These are phyloP conservation scores for Hydriomena furcata DNA, from an alignment of 2,888 invertebrate species.

Conservation along the genomic window DNA sequence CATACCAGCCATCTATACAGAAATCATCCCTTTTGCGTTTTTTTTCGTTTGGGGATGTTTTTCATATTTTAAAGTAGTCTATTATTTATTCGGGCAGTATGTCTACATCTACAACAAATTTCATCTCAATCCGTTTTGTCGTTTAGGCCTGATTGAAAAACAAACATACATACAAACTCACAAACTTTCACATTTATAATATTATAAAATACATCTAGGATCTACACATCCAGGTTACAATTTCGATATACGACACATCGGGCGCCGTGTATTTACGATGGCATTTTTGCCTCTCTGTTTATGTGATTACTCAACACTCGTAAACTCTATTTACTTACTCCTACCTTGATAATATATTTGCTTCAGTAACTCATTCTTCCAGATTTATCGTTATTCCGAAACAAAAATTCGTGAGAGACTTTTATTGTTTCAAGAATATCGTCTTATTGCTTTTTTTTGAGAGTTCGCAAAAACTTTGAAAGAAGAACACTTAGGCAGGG, in stretches of 20 bases:
- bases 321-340: slow-evolving; percentile 50
- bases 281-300: slow-evolving; percentile 59
- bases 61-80: too few relatives aligned
- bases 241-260: slow-evolving; percentile 56
- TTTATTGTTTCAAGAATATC: slow-evolving; percentile 23
- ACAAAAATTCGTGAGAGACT: slow-evolving; percentile 14
- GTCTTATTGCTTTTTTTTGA: slow-evolving; percentile 15
- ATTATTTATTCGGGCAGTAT: too few relatives aligned
- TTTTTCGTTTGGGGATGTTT: too few relatives aligned
- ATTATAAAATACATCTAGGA: slow-evolving; percentile 28
- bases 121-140: too few relatives aligned
- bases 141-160: too few relatives aligned
- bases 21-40: too few relatives aligned
- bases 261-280: slow-evolving; percentile 52
- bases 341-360: slow-evolving; percentile 34
- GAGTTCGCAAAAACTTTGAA: slow-evolving; percentile 15
- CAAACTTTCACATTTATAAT: too few relatives aligned
- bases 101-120: too few relatives aligned
- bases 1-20: too few relatives aligned
- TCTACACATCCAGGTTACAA: slow-evolving; percentile 36
- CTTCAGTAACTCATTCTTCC: slow-evolving; percentile 17
- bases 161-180: too few relatives aligned
- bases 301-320: slow-evolving; percentile 58
- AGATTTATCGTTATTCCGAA: slow-evolving; percentile 22
- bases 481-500: slow-evolving; percentile 18